Base-by-base conservation (phyloP, 1,140 invertebrate species). In the Trachymyrmex septentrionalis region DNA sequence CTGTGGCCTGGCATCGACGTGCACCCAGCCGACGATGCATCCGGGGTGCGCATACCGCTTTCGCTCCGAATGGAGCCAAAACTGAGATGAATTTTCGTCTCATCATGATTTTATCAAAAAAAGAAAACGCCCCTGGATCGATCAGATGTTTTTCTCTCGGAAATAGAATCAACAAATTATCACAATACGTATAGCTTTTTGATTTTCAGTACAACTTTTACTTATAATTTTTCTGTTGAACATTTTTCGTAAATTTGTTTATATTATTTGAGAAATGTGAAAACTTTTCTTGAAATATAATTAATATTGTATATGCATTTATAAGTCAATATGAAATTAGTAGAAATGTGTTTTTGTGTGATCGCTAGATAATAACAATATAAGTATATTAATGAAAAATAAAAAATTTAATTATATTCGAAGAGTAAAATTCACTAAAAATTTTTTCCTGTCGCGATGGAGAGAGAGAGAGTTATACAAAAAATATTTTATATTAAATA, bases 11-110 rank as follows among this genome's bases (percentile, higher is more conserved):
- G 81, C 48, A 30, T 53, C 66, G 72, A 44, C 85, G 50, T 77
- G 67, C 61, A 30, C 14, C 63, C 59, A 24, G 10, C 63, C 50
- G 38, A 34, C 53, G 86, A 82, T 53, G 44, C 44, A 50, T 71
- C 66, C 77, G 34, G 73, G 82, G 53, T 53, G 27, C 50, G 44
- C 50, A 63, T 10, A 63, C 24, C 38, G 59, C 81, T 84, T 63
- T 75, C 81, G 81, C 69, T 73, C 55, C 16, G 38, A 19, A 27
- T 63, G 38, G 48, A 27, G 14, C 78, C 50, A 16, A 57, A 69
- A 12, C 30, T 53, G 48, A n/a, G 27, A 69, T 48, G 12, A 72
- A 50, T 69, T 34, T 59, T 38, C 34, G 3, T 44, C 38, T 53
- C 38, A 14, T 5, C 38, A 38, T 7, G 10, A 21, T 12, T 38